Evolutionary conservation across 1,140 invertebrate genomes (phyloP).

Genomic region (Choristoneura fumiferana): DNA sequence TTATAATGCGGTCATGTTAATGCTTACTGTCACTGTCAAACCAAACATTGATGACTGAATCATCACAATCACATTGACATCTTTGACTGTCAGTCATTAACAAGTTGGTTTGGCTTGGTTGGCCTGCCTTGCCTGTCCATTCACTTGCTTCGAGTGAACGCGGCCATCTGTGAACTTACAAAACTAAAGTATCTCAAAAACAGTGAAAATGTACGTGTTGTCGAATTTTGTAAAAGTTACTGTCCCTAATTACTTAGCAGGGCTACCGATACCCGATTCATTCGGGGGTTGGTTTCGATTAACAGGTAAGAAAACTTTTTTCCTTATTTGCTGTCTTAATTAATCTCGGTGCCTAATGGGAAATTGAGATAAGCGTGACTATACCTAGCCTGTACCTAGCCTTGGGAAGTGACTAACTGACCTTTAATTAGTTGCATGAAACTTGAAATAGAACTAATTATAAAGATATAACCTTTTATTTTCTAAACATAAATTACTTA

Average conservation of each 20-base stretch:
- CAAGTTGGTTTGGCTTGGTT: background rate
- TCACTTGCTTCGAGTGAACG: constrained; percentile 24
- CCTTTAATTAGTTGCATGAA: too few species aligned
- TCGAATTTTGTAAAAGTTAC: constrained; percentile 85
- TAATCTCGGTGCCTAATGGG: constrained; percentile 1
- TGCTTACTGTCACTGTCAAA: too few species aligned
- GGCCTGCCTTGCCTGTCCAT: background rate
- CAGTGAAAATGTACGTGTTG: constrained; percentile 83
- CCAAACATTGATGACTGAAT: too few species aligned
- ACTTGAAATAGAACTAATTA: too few species aligned
- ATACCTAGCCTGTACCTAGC: background rate
- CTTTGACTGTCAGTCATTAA: background rate
- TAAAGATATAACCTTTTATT: too few species aligned
- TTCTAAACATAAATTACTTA: too few species aligned
- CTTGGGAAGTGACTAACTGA: background rate
- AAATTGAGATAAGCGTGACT: background rate
- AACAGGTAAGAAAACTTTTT: constrained; percentile 78
- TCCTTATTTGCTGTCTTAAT: constrained; percentile 7
- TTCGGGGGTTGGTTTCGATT: constrained; percentile 89
- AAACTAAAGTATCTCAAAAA: background rate
- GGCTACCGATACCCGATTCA: constrained; percentile 87
- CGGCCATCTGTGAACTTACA: too few species aligned
- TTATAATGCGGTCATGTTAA: too few species aligned
- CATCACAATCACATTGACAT: too few species aligned
- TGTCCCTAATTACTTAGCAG: constrained; percentile 87